Evolutionary conservation across 23 tunicate species (phyloP), one percentile per base, ranked within the genome.

Genomic region (Pegea sp.): DNA sequence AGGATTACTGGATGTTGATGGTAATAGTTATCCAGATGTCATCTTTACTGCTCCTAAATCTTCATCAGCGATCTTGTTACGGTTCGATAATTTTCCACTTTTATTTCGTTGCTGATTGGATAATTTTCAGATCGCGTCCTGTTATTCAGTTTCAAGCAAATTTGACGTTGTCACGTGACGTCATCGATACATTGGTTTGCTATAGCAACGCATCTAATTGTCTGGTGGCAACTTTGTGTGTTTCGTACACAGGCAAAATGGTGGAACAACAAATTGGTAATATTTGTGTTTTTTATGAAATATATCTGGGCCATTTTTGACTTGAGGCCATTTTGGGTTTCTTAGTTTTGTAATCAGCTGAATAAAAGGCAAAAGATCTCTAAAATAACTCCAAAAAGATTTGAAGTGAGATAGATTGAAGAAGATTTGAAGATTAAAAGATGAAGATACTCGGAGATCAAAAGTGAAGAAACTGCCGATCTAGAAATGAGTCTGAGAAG

Each of bases 11-110:
- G 76, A 70, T 28, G 43, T 70, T 7, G 76, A 70, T 50, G 55
- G 49, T 16, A 70, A 70, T 44, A 52, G 34, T 4, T 61, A 70
- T 30, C 76, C 76, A 7, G 76, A 70, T 34, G 50, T 70, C 11
- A 38, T 64, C 19, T 67, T 70, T 23, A 63, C 63, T 0, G 76
- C 76, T 27, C 76, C 76, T 3, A 70, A 52, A 25, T 53, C 63
- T 29, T 61, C 61, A 28, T 29, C 54, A 19, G 69, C 49, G 13
- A 55, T 61, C 24, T 42, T 70, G 6, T 52, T 70, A 28, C 61
- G 76, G 76, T 70, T 38, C 11, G 46, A 38, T 8, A 16, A 38
- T 38, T 38, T 8, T 38, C 11, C 16, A 38, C 11, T n/a, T n/a
- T n/a, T n/a, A n/a, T n/a, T n/a, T n/a, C n/a, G n/a, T n/a, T n/a